phyloP scores from a whole-genome alignment of 2,113 vertebrate genomes.

The Morphnarchus princeps region DNA sequence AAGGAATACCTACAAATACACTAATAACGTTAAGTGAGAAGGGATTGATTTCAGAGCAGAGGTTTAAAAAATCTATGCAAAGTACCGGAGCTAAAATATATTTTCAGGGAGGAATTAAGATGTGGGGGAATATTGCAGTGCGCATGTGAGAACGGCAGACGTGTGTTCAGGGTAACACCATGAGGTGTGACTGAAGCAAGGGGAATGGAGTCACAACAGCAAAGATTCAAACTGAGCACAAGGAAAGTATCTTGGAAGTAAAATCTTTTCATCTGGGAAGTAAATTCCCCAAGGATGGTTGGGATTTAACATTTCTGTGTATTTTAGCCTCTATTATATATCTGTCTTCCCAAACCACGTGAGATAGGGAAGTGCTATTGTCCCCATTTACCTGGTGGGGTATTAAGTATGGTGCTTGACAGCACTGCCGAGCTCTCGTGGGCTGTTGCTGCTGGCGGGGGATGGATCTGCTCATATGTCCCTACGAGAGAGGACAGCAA shows the following conservation, averaged over 20 bases:
- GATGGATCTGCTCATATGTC: background rate
- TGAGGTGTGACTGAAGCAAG: background rate
- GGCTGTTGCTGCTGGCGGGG: background rate
- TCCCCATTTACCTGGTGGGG: background rate
- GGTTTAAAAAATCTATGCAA: background rate
- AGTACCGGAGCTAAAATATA: background rate
- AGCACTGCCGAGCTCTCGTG: rapidly evolving
- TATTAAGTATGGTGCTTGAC: background rate
- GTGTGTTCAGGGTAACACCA: rapidly evolving
- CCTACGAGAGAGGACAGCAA: background rate
- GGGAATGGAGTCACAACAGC: background rate
- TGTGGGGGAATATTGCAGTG: background rate
- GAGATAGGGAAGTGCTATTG: background rate
- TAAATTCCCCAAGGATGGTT: background rate
- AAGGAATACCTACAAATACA: background rate
- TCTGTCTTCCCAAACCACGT: background rate
- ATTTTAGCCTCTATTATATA: background rate
- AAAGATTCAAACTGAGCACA: background rate
- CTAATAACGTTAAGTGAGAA: background rate
- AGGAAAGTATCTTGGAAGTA: background rate
- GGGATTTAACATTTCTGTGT: background rate
- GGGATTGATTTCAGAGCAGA: background rate
- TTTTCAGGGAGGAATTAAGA: background rate
- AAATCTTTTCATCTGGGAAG: background rate
- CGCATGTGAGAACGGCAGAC: rapidly evolving